Evolutionary conservation across 2,113 vertebrate species (phyloP).

Genomic region (Pithys albifrons): DNA sequence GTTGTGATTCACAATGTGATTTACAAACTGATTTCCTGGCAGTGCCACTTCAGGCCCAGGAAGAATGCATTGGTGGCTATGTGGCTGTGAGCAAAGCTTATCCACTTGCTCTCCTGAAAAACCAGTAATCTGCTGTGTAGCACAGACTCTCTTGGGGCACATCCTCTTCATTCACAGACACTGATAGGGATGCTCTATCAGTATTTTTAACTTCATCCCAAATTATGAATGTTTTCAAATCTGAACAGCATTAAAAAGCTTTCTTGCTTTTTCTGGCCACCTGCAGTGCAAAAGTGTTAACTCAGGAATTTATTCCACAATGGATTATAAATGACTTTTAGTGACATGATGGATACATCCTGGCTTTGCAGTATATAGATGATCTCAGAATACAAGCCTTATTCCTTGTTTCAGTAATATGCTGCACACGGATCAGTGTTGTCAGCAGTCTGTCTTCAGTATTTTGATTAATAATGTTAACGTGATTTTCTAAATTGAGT

Average conservation of each 20-base stretch:
- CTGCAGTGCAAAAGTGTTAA: neutral
- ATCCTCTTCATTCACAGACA: neutral
- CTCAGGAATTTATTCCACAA: neutral
- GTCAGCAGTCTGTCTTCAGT: neutral
- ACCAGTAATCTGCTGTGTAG: neutral
- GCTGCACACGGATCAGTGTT: neutral
- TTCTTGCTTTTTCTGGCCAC: neutral
- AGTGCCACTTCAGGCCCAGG: neutral
- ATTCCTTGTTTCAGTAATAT: neutral
- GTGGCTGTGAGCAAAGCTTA: neutral
- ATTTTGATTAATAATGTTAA: constrained; percentile 15
- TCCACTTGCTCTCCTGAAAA: neutral
- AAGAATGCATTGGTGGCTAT: neutral
- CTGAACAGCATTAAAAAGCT: neutral
- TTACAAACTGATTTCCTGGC: neutral
- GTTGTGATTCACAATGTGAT: neutral
- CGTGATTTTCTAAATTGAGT: neutral
- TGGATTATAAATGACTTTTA: constrained; percentile 14
- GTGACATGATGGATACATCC: constrained; percentile 9
- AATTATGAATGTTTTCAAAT: neutral
- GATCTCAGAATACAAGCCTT: neutral
- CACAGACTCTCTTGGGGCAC: neutral
- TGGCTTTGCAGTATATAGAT: neutral
- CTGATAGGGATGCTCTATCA: neutral
- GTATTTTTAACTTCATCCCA: neutral